These are phyloP conservation scores for Hassar affinis DNA, from an alignment of 2,113 vertebrate genomes.

Conservation along the genomic window DNA sequence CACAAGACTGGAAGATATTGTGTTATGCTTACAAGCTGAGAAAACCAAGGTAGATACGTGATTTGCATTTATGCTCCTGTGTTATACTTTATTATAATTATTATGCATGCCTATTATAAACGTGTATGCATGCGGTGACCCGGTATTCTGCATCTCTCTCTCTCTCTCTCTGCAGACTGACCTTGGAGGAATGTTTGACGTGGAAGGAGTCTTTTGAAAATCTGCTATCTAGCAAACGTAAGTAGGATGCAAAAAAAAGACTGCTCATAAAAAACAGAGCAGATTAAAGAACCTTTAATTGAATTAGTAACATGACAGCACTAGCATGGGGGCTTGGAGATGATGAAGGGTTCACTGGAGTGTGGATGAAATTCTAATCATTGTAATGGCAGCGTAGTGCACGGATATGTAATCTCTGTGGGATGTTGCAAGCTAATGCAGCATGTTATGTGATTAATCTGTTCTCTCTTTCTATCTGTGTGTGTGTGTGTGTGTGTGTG, in stretches of 20 bases:
- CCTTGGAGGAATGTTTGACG: constrained; percentile 79
- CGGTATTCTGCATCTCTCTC: constrained; percentile 3
- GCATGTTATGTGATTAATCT: constrained; percentile 45
- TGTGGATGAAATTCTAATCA: constrained; percentile 20
- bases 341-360: not conserved
- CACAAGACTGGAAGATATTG: constrained; percentile 68
- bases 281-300: not conserved
- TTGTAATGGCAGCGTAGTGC: constrained; percentile 25
- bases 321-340: not conserved
- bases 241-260: constrained; percentile 61
- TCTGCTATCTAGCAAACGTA: constrained; percentile 90
- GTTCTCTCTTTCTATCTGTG: constrained; percentile 13
- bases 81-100: too few species aligned
- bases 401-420: constrained; percentile 35
- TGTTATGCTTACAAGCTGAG: constrained; percentile 62
- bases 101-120: too few species aligned
- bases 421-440: constrained; percentile 34
- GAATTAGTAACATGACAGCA: not conserved
- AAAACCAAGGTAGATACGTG: constrained; percentile 61
- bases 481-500: too few species aligned
- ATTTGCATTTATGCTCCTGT: not conserved
- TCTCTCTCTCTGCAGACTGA: constrained; percentile 69
- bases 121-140: not conserved
- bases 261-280: not conserved
- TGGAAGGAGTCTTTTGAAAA: constrained; percentile 90